Base-by-base conservation (phyloP, 1,140 invertebrate genomes). In the Macrotrachela quadricornifera region DNA sequence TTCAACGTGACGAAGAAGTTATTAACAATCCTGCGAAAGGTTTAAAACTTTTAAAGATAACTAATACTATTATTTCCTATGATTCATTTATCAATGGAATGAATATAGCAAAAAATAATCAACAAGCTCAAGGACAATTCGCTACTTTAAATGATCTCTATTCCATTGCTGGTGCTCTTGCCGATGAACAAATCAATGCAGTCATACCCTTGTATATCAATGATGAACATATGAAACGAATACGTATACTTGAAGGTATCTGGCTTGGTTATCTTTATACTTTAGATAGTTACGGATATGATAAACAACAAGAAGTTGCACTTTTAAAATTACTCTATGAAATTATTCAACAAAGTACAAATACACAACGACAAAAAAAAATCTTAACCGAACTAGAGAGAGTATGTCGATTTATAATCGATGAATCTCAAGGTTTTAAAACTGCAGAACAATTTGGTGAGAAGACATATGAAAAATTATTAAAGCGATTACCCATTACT, bases 211-310 rank as follows among this genome's bases (percentile, higher is more conserved):
- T 49, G 37, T 49, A 49, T 38, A 49, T 49, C 17, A 49, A 49
- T 17, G 38, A 49, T 49, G 47, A 49, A 38, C 47, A 49, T 49
- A 49, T 49, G 47, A 49, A 49, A 38, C 47, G 47, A 15, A 49
- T 49, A 16, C n/a, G 47, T 39, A 49, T 49, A 18, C 39, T 49
- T 13, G 47, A 49, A 17, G 47, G 47, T 18, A 49, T 49, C 39
- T 49, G 47, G 47, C 47, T 49, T 17, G 47, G 47, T 13, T 49
- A 49, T 18, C 39, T 49, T 16, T 49, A 49, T 40, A 49, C 47
- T 49, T 37, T 49, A 17, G 47, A 49, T 38, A 39, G 36, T 38
- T 49, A 40, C 39, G 47, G 47, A 39, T 49, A 49, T 49, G 47
- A 49, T 40, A 49, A 49, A 49, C n/a, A 49, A 49, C 47, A 49